phyloP scores from a whole-genome alignment of 2,888 invertebrate genomes.

The Trachelus stipa region DNA sequence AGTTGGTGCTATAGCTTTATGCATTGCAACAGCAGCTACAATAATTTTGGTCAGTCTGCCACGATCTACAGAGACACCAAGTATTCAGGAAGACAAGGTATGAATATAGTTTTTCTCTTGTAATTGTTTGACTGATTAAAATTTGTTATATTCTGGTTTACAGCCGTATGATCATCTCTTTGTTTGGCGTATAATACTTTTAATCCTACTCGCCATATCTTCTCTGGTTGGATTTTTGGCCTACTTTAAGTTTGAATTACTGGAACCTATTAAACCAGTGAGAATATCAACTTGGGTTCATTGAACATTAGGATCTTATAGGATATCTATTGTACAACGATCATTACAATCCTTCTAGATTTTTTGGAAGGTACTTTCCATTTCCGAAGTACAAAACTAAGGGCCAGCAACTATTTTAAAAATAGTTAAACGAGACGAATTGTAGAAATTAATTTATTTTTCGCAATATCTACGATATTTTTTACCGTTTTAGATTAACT shows the following conservation, averaged over 20 bases:
- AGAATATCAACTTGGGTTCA: conserved; percentile 65
- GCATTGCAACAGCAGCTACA: conserved; percentile 71
- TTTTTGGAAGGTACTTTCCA: neutral
- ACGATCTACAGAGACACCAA: conserved; percentile 65
- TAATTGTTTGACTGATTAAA: conserved; percentile 1
- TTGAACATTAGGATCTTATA: conserved; percentile 27
- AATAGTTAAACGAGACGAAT: neutral
- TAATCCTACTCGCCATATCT: conserved; percentile 66
- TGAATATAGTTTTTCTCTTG: conserved; percentile 59
- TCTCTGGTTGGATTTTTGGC: conserved; percentile 66
- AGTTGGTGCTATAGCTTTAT: conserved; percentile 73
- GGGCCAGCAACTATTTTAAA: neutral
- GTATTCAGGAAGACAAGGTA: conserved; percentile 68
- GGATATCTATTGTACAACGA: neutral
- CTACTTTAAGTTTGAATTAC: conserved; percentile 68
- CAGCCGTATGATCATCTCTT: conserved; percentile 71
- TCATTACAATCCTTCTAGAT: neutral
- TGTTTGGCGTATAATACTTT: conserved; percentile 68
- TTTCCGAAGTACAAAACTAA: neutral
- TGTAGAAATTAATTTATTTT: neutral
- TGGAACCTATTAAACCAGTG: conserved; percentile 67
- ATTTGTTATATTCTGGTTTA: conserved; percentile 42
- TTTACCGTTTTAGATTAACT: neutral
- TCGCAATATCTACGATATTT: neutral
- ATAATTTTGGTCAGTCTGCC: conserved; percentile 74